phyloP scores from a whole-genome alignment of 2,797 vertebrate genomes.

The Pseudotriccus pelzelni region DNA sequence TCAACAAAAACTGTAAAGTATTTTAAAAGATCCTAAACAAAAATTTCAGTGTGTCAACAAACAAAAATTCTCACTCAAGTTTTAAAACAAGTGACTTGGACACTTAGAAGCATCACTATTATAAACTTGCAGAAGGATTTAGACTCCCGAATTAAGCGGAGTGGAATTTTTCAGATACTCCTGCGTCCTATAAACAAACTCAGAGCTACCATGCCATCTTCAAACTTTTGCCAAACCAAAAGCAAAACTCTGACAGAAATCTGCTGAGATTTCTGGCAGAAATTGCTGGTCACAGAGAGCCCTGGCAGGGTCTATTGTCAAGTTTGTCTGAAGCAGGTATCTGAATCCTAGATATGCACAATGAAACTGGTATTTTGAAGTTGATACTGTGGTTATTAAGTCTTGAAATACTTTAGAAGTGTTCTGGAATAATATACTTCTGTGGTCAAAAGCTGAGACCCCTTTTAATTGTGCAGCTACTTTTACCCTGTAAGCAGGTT shows the following conservation, averaged over 20 bases:
- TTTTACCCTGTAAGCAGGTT: constrained; percentile 19
- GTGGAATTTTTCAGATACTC: not conserved
- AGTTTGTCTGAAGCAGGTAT: constrained; percentile 2
- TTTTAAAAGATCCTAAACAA: constrained; percentile 4
- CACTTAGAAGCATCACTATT: not conserved
- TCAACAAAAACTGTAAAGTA: not conserved
- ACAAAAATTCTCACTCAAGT: not conserved
- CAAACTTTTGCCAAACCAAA: not conserved
- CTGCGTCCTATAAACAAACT: not conserved
- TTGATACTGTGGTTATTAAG: not conserved
- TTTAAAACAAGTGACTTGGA: not conserved
- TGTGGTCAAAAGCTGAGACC: not conserved
- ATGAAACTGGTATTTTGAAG: constrained; percentile 29
- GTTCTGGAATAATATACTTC: not conserved
- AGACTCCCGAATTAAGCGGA: not conserved
- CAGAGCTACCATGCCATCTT: not conserved
- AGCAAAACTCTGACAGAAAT: not conserved
- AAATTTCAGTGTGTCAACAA: not conserved
- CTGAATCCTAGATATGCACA: not conserved
- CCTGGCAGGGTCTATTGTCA: not conserved
- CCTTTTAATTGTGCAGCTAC: constrained; percentile 23
- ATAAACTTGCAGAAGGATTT: not conserved
- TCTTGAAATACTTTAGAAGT: not conserved
- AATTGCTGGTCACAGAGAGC: not conserved
- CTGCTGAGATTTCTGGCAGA: not conserved